Evolutionary conservation across 2,888 invertebrate species (phyloP), one percentile per base, ranked within the genome.

Genomic region (Tetragonula carbonaria): DNA sequence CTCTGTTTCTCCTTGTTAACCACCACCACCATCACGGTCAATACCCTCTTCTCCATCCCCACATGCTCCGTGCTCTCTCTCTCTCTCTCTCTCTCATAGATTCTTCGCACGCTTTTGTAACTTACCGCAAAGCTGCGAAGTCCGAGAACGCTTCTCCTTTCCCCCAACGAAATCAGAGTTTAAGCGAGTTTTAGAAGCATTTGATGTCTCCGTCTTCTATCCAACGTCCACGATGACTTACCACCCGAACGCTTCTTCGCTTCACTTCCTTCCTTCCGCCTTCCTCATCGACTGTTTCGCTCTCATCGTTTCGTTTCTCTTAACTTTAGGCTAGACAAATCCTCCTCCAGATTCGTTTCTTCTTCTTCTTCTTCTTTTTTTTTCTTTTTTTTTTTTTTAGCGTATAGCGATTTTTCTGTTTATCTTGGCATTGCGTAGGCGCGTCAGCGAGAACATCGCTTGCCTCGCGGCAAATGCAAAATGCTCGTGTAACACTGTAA

Each of bases 131-230:
- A 73, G 63, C 80, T 45, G 75, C 72, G 5, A 78, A 76, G 65
- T 73, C 66, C 74, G 51, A 65, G 62, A 71, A 63, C 70, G 74
- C 55, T 74, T 59, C 62, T 71, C 57, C 51, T 82, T 78, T 83
- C 45, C 1, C 8, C 45, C 38, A 80, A 57, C 73, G 68, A 77
- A 78, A 86, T 84, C 86, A 77, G 65, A 74, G 62, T 72, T 28
- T 86, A 87, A 87, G 73, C 82, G 85, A 80, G 80, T 87, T 87
- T 81, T 57, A 84, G 72, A 78, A 75, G 62, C 78, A 70, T 84
- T 75, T 55, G 79, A 23, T 18, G 38, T 74, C 77, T 68, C 51
- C 72, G 45, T 14, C 68, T 78, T 74, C 66, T 38, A 28, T 16
- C n/a, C 78, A 51, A 2, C 5, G 28, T 28, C 21, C 28, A 5